These are phyloP conservation scores for Caradrina kadenii DNA, from an alignment of 2,888 invertebrate species.

Conservation along the genomic window DNA sequence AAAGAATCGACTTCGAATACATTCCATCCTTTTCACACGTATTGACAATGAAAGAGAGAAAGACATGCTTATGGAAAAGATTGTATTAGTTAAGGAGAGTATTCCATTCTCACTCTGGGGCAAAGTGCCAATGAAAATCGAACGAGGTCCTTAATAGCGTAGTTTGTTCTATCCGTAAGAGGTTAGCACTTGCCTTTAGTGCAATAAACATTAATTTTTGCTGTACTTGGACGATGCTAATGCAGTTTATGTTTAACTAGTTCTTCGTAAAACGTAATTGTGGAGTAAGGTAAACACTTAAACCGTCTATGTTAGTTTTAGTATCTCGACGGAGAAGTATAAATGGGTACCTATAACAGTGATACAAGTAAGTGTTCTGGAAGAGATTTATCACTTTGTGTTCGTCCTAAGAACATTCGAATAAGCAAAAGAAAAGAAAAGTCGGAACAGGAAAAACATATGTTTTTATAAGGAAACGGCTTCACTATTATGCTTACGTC, in stretches of 20 bases:
- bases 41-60: constrained; percentile 45
- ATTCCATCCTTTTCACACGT: constrained; percentile 36
- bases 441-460: constrained; percentile 49
- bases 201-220: constrained; percentile 73
- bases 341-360: constrained; percentile 15
- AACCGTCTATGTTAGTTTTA: constrained; percentile 23
- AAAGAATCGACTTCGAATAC: constrained; percentile 24
- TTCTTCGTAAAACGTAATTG: constrained; percentile 36
- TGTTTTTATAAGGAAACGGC: constrained; percentile 51
- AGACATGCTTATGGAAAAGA: constrained; percentile 45
- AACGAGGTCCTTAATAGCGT: constrained; percentile 67
- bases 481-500: constrained; percentile 48
- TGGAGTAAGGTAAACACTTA: constrained; percentile 28
- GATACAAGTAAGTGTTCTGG: constrained; percentile 28
- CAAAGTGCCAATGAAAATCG: constrained; percentile 71
- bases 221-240: constrained; percentile 60
- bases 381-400: constrained; percentile 46
- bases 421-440: constrained; percentile 41
- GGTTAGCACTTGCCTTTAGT: constrained; percentile 73
- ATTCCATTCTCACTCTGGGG: constrained; percentile 52
- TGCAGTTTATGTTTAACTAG: constrained; percentile 56
- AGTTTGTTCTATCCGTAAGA: constrained; percentile 71
- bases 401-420: constrained; percentile 35
- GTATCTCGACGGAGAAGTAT: constrained; percentile 5
- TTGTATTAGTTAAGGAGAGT: constrained; percentile 47